phyloP scores from a whole-genome alignment of 1,140 invertebrate species.

The Caenorhabditis tropicalis region DNA sequence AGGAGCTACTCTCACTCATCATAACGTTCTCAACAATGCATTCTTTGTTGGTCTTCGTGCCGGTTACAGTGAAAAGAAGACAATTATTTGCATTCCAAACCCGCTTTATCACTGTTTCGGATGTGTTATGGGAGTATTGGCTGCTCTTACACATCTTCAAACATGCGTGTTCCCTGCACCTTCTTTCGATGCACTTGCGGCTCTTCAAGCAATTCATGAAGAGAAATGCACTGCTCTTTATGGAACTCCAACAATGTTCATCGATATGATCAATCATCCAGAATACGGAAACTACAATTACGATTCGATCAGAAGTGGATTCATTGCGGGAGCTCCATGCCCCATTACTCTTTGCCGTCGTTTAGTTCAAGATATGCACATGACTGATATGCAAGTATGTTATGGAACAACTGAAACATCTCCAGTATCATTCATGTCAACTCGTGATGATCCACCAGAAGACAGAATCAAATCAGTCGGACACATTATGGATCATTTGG shows the following conservation, averaged over 20 bases:
- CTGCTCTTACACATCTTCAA: constrained; percentile 77
- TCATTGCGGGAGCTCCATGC: constrained; percentile 81
- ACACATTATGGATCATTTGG: constrained; percentile 80
- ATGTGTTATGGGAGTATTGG: constrained; percentile 79
- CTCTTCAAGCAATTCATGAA: constrained; percentile 74
- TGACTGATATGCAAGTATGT: constrained; percentile 73
- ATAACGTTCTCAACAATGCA: constrained; percentile 85
- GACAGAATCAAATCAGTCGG: constrained; percentile 81
- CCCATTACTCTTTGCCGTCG: constrained; percentile 77
- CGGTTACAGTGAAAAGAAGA: constrained; percentile 74
- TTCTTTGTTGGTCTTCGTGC: constrained; percentile 78
- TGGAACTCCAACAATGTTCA: constrained; percentile 95
- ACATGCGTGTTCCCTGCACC: constrained; percentile 80
- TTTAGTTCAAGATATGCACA: constrained; percentile 66
- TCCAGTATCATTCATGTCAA: constrained; percentile 75
- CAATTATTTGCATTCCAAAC: constrained; percentile 78
- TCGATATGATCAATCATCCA: constrained; percentile 79
- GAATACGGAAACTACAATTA: constrained; percentile 67
- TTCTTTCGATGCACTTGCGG: constrained; percentile 78
- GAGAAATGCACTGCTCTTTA: constrained; percentile 79
- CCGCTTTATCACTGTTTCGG: constrained; percentile 93
- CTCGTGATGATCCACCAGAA: constrained; percentile 78
- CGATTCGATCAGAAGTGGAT: constrained; percentile 63
- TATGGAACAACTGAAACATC: constrained; percentile 90
- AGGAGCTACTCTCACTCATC: constrained; percentile 83